These are phyloP conservation scores for Clusia tigrina DNA, from an alignment of 2,888 invertebrate species.

Conservation along the genomic window DNA sequence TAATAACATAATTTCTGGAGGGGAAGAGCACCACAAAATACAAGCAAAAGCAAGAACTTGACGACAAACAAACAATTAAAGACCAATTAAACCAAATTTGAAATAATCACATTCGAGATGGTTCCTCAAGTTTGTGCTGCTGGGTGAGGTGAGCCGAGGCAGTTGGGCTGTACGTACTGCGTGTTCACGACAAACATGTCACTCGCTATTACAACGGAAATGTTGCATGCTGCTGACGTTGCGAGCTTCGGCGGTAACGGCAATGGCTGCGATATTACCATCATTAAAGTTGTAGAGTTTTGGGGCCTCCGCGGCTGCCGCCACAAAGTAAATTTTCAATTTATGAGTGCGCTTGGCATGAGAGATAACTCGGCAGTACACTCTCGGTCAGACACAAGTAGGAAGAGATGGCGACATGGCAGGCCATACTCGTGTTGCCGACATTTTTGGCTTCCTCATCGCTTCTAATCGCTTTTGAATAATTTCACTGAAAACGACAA, in stretches of 20 bases:
- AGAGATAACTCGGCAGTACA: too few relatives aligned
- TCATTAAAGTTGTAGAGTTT: constrained; percentile 5
- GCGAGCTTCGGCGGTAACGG: not conserved
- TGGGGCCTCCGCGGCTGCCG: constrained; percentile 2
- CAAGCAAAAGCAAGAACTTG: too few relatives aligned
- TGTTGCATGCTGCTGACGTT: constrained; percentile 4
- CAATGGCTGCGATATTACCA: not conserved
- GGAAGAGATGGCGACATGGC: not conserved
- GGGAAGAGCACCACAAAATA: too few relatives aligned
- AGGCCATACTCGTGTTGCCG: not conserved
- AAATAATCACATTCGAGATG: too few relatives aligned
- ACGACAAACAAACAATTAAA: too few relatives aligned
- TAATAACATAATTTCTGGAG: too few relatives aligned
- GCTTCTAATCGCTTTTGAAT: constrained; percentile 40
- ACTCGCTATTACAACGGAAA: not conserved
- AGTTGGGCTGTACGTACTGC: too few relatives aligned
- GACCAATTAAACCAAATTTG: constrained; percentile 47
- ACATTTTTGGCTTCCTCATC: not conserved
- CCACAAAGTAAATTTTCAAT: not conserved
- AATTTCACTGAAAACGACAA: constrained; percentile 18
- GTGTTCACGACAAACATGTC: too few relatives aligned
- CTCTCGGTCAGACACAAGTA: not conserved
- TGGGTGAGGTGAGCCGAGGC: too few relatives aligned
- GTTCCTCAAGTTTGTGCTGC: too few relatives aligned
- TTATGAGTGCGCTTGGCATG: too few relatives aligned